Evolutionary conservation across 2,113 vertebrate species (phyloP).

Genomic region (Festucalex cinctus): DNA sequence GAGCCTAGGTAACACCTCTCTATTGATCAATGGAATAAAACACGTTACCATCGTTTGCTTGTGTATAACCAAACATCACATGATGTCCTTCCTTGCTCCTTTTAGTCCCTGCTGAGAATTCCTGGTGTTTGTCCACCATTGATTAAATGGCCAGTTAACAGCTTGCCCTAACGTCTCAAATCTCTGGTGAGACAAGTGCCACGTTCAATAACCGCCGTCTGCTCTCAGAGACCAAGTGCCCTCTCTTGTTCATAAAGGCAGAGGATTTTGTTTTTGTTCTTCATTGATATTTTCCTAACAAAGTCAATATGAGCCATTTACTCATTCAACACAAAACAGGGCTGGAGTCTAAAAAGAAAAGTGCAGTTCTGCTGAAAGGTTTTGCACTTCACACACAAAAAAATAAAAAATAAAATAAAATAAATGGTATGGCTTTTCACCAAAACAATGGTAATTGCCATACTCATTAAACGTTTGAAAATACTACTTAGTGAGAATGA

Average conservation of each 20-base stretch:
- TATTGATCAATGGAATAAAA: conserved; percentile 17
- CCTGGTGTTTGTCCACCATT: conserved; percentile 47
- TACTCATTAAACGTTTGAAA: too few relatives aligned
- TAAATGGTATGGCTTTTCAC: conserved; percentile 19
- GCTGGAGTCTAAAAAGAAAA: conserved; percentile 15
- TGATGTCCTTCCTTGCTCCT: conserved; percentile 23
- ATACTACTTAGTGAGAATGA: too few relatives aligned
- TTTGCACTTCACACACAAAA: conserved; percentile 22
- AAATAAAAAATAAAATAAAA: background rate
- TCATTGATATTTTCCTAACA: conserved; percentile 51
- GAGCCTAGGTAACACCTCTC: conserved; percentile 9
- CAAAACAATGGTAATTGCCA: background rate
- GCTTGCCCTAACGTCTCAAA: conserved; percentile 40
- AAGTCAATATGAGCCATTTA: conserved; percentile 66
- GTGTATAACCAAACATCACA: conserved; percentile 12
- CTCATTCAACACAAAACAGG: conserved; percentile 38
- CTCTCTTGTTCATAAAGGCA: conserved; percentile 41
- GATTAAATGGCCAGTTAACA: conserved; percentile 57
- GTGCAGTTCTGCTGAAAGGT: conserved; percentile 27
- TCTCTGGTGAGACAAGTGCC: conserved; percentile 36
- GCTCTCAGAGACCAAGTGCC: conserved; percentile 29
- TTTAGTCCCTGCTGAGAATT: conserved; percentile 33
- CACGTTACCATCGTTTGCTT: conserved; percentile 15
- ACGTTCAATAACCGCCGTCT: conserved; percentile 50
- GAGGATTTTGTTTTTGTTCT: conserved; percentile 46